phyloP scores from a whole-genome alignment of 37 sponge, comb jelly and placozoan species.

The Petrosia ficiformis region DNA sequence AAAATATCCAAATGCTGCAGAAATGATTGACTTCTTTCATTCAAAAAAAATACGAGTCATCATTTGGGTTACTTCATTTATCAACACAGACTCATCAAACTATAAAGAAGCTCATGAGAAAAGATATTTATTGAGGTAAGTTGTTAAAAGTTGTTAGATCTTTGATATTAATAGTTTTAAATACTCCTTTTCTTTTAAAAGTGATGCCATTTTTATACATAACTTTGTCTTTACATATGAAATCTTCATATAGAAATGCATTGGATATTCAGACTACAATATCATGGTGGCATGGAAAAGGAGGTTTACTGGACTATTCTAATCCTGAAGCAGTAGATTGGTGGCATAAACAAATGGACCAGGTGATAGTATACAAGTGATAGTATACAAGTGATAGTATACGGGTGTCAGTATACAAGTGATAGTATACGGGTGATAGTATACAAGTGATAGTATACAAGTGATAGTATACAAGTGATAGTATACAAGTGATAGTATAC shows the following conservation, averaged over 20 bases:
- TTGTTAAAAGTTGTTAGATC: too few species aligned
- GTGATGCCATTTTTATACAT: too few species aligned
- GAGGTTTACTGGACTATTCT: conserved; percentile 83
- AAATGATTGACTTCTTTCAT: conserved; percentile 76
- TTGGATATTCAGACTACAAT: conserved; percentile 55
- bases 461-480: too few species aligned
- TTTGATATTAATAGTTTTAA: not conserved
- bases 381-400: not conserved
- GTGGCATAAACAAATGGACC: conserved; percentile 83
- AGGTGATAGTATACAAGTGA: conserved; percentile 19
- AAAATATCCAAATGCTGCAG: conserved; percentile 77
- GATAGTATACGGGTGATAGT: too few species aligned
- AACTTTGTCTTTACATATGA: too few species aligned
- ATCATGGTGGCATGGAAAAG: conserved; percentile 87
- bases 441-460: too few species aligned
- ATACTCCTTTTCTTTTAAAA: too few species aligned
- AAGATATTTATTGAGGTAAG: conserved; percentile 69
- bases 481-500: too few species aligned
- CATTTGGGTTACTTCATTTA: conserved; percentile 81
- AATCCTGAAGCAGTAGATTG: conserved; percentile 69
- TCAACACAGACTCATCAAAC: conserved; percentile 75
- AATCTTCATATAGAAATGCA: conserved; percentile 51
- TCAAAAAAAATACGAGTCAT: conserved; percentile 56
- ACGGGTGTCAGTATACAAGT: too few species aligned
- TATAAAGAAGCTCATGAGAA: conserved; percentile 69